Percentiles rank a stretch among this genome's conserved stretches.
These are phyloP conservation scores for Sebastolobus altivelis DNA, from an alignment of 2,797 vertebrate genomes.

Conservation along the genomic window DNA sequence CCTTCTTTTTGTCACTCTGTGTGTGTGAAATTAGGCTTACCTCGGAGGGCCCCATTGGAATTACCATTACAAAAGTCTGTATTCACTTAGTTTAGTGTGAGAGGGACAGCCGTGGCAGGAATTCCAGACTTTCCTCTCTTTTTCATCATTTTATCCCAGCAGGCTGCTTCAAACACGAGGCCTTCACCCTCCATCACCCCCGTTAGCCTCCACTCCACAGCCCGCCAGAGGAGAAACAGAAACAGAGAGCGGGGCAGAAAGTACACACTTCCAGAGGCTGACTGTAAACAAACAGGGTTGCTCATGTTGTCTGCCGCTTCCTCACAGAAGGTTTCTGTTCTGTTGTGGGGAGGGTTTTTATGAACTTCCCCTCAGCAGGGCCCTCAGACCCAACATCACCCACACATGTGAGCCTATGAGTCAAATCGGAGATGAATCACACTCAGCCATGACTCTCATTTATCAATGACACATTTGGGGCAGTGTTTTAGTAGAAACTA, in stretches of 20 bases:
- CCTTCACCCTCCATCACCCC: slow-evolving; percentile 28
- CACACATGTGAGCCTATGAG: slow-evolving; percentile 72
- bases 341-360: slow-evolving; percentile 41
- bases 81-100: slow-evolving; percentile 31
- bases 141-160: slow-evolving; percentile 42
- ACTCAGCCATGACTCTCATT: slow-evolving; percentile 56
- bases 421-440: slow-evolving; percentile 82
- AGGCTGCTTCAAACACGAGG: slow-evolving; percentile 29
- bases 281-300: slow-evolving; percentile 72
- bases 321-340: slow-evolving; percentile 66
- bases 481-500: slow-evolving; percentile 21
- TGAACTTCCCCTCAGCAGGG: slow-evolving; percentile 49
- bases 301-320: slow-evolving; percentile 44
- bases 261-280: slow-evolving; percentile 27
- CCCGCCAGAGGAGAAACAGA: slow-evolving; percentile 39
- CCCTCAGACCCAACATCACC: slow-evolving; percentile 56
- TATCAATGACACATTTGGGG: slow-evolving; percentile 72
- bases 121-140: slow-evolving; percentile 61
- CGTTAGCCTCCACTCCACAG: slow-evolving; percentile 24
- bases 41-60: slow-evolving; percentile 48
- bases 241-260: slow-evolving; percentile 24
- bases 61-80: slow-evolving; percentile 76
- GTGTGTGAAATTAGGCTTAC: slow-evolving; percentile 40
- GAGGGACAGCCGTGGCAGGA: slow-evolving; percentile 45
- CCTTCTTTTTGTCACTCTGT: slow-evolving; percentile 20